Percentiles rank a stretch among this genome's conserved stretches.
Evolutionary conservation across 2,113 vertebrate genomes (phyloP).

Genomic region (Colistium nudipinnis): DNA sequence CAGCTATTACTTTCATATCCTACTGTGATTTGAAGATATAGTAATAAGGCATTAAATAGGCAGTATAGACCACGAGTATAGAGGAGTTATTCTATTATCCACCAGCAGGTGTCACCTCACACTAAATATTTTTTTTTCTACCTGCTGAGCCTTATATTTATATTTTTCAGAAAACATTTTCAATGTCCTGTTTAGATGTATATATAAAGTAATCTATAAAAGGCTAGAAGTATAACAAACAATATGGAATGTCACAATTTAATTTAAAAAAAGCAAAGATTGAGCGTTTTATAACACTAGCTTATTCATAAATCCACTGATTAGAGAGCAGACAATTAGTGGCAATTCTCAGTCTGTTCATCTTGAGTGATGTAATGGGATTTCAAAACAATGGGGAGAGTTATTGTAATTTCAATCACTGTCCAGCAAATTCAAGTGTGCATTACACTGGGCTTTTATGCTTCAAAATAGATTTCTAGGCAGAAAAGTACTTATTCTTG

Average conservation of each 20-base stretch:
- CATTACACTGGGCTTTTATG: neutral
- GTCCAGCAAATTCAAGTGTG: neutral
- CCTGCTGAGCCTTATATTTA: too few relatives aligned
- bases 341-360: neutral
- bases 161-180: too few relatives aligned
- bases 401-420: neutral
- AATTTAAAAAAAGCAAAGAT: too few relatives aligned
- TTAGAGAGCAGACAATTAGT: too few relatives aligned
- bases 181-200: neutral
- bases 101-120: slow-evolving; percentile 63
- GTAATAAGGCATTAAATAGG: neutral
- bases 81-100: neutral
- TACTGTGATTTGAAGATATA: neutral
- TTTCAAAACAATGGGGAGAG: neutral
- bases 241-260: too few relatives aligned
- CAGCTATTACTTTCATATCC: neutral
- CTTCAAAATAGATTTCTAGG: neutral
- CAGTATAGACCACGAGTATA: neutral
- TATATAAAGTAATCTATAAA: neutral
- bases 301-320: too few relatives aligned
- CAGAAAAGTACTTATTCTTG: neutral
- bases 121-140: slow-evolving; percentile 8
- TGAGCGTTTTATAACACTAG: too few relatives aligned
- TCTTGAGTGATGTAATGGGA: neutral
- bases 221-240: too few relatives aligned